Base-by-base conservation (phyloP, 1,140 invertebrate genomes). In the Diuraphis noxia region DNA sequence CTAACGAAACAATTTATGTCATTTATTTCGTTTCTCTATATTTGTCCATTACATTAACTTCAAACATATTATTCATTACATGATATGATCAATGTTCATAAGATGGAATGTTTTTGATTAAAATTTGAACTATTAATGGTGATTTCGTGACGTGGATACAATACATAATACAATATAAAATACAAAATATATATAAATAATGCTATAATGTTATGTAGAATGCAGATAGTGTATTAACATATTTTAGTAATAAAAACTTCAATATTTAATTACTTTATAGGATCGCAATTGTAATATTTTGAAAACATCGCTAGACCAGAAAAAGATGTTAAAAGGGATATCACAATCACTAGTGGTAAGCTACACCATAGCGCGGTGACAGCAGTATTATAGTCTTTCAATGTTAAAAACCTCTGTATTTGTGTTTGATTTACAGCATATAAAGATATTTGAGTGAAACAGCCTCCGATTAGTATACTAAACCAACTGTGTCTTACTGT, bases 401-500 rank as follows among this genome's bases (percentile, higher is more conserved):
- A 95, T 9, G 97, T 97, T 38, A 98, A 93, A 41, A 98, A 95
- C 52, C 98, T 94, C 94, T 99, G 98, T 2, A 99, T 96, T 95
- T 98, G 97, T 0, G 96, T 95, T 94, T 98, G 98, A 93, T 98
- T 98, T 0, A 97, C 96, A 1, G 95, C 98, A 93, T 97, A 97
- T 0, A 98, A 93, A 1, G 96, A 95, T 21, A 97, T 93, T 93
- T 96, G 97, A 0, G 96, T 96, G 92, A 96, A 96, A 36, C 94
- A 94, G 0, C 97, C 96, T 0, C 97, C 97, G 49, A 97, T 94
- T 0, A 95, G 92, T 36, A 98, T 94, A 10, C 95, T 94, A 95
- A 96, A 98, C 93, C 96, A 95, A 0, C 96, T 96, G 93, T 98
- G 97, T 5, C 97, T 94, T 4, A 95, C 94, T 0, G 96, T 96